Percentiles rank a stretch among this genome's conserved stretches.
These are phyloP conservation scores for Trematomus loennbergii DNA, from an alignment of 2,113 vertebrate genomes.

Conservation along the genomic window DNA sequence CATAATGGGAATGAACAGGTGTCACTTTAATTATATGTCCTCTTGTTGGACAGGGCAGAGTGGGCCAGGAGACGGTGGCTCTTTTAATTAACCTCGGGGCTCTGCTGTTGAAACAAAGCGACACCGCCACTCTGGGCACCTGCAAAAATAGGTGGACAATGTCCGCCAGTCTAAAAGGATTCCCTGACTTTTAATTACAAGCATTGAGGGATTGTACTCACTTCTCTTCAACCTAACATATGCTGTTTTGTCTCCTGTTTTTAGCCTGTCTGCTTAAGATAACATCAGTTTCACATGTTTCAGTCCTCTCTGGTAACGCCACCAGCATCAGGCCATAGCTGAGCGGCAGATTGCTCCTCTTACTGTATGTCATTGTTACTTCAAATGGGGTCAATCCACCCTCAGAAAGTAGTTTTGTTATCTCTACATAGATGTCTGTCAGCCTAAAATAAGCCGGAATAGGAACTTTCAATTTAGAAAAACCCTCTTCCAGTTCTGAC, in stretches of 20 bases:
- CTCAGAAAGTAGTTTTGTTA: conserved; percentile 55
- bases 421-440: conserved; percentile 58
- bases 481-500: conserved; percentile 26
- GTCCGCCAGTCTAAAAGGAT: conserved; percentile 57
- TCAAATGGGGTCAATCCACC: conserved; percentile 53
- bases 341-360: conserved; percentile 49
- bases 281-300: conserved; percentile 41
- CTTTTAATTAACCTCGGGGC: conserved; percentile 80
- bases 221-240: conserved; percentile 30
- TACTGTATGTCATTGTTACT: conserved; percentile 52
- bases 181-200: conserved; percentile 77
- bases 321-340: conserved; percentile 22
- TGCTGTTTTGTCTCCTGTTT: conserved; percentile 7
- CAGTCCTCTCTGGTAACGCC: conserved; percentile 28
- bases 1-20: conserved; percentile 76
- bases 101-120: conserved; percentile 63
- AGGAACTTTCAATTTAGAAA: conserved; percentile 43
- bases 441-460: conserved; percentile 30
- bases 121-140: conserved; percentile 49
- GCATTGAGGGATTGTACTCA: conserved; percentile 35
- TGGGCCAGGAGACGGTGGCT: conserved; percentile 50
- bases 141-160: conserved; percentile 60
- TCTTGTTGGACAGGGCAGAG: conserved; percentile 47
- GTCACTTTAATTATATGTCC: conserved; percentile 81
- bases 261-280: conserved; percentile 30